A percentile compares a stretch with the other conserved stretches of the same genome.
These are phyloP conservation scores for Gallinago stenura DNA, from an alignment of 2,797 vertebrate species.

Conservation along the genomic window DNA sequence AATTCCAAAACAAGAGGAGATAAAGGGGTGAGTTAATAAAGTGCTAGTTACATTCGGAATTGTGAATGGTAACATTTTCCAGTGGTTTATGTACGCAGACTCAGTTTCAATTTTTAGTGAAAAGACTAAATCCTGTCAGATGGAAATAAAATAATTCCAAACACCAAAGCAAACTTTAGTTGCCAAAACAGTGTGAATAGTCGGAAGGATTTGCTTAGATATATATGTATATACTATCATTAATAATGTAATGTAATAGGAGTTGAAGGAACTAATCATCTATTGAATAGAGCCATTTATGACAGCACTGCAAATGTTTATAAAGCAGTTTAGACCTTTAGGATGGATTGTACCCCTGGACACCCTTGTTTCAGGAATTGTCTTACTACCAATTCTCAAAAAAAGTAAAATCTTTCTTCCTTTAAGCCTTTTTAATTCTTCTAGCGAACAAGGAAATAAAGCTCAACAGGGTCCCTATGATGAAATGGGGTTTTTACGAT, in stretches of 20 bases:
- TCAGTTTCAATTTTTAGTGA: not conserved
- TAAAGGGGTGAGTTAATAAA: slow-evolving; percentile 90
- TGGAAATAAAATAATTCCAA: not conserved
- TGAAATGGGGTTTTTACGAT: not conserved
- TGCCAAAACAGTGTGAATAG: not conserved
- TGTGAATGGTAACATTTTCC: not conserved
- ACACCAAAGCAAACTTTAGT: not conserved
- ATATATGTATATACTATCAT: not conserved
- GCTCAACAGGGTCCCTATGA: not conserved
- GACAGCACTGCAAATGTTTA: not conserved
- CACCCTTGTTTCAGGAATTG: not conserved
- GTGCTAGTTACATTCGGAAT: slow-evolving; percentile 1
- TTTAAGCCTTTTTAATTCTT: not conserved
- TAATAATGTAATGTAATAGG: not conserved
- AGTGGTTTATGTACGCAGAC: not conserved
- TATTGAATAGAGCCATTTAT: not conserved
- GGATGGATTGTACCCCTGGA: not conserved
- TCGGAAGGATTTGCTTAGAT: not conserved
- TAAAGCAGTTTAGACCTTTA: not conserved
- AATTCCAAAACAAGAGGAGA: slow-evolving; percentile 94
- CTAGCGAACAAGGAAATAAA: not conserved
- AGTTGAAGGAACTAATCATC: not conserved
- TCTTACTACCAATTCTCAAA: not conserved
- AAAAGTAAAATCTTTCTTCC: not conserved
- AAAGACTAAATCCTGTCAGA: not conserved